Conservation (phyloP, 1,140 invertebrate genomes). For the Anthonomus grandis region DNA sequence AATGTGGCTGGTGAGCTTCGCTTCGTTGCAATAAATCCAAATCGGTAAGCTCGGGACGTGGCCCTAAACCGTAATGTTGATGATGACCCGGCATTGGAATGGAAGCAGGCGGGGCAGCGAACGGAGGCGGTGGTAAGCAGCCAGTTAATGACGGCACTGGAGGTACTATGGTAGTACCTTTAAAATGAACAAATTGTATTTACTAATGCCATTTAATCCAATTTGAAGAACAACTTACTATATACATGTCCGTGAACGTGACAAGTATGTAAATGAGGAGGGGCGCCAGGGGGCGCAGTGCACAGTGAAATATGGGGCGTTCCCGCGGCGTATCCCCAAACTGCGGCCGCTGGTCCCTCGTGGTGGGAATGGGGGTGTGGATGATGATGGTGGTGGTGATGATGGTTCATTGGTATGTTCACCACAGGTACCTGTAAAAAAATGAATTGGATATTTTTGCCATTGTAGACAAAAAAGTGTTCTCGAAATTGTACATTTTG, state of each 20-base stretch:
- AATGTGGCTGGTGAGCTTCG: slow-evolving; percentile 36
- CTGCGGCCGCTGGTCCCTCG: slow-evolving; percentile 38
- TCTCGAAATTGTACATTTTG: no score
- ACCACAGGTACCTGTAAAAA: slow-evolving; percentile 63
- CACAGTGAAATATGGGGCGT: slow-evolving; percentile 53
- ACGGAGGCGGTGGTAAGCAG: slow-evolving; percentile 16
- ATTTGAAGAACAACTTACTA: slow-evolving; percentile 16
- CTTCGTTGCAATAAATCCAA: slow-evolving; percentile 43
- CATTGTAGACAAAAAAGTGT: no score
- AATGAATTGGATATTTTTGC: no score
- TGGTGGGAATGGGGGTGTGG: slow-evolving; percentile 23
- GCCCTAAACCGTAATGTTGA: slow-evolving; percentile 36
- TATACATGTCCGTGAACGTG: slow-evolving; percentile 51
- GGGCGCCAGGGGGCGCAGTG: slow-evolving; percentile 48
- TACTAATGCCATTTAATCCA: slow-evolving; percentile 9
- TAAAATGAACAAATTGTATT: background rate
- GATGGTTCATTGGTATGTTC: slow-evolving; percentile 58
- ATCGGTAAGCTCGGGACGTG: slow-evolving; percentile 41
- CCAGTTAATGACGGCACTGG: slow-evolving; percentile 21
- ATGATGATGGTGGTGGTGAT: slow-evolving; percentile 49
- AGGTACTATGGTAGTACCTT: slow-evolving; percentile 21
- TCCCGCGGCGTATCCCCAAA: slow-evolving; percentile 53
- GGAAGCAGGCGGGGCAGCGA: slow-evolving; percentile 24
- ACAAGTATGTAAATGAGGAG: slow-evolving; percentile 52
- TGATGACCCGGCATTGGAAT: slow-evolving; percentile 26